Evolutionary conservation across 2,888 invertebrate species (phyloP).

Genomic region (Mesochorus sp.): DNA sequence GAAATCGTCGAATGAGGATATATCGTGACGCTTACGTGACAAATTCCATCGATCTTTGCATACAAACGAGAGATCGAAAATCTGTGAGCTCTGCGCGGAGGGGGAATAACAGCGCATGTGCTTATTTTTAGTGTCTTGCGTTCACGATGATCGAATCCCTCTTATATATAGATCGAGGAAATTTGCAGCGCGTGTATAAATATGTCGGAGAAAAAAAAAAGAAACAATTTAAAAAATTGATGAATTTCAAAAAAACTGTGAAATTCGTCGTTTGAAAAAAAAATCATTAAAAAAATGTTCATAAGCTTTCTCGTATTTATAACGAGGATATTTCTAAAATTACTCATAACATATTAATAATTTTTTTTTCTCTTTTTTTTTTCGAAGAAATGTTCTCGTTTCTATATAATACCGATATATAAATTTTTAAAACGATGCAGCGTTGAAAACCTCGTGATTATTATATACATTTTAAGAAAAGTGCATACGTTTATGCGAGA

Average conservation of each 20-base stretch:
- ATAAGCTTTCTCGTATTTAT: no score
- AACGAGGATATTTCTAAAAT: no score
- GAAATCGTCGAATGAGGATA: no score
- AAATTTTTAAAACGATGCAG: no score
- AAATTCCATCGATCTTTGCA: slow-evolving; percentile 57
- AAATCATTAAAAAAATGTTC: no score
- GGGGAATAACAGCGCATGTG: slow-evolving; percentile 66
- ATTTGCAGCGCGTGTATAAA: background rate
- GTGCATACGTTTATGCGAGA: slow-evolving; percentile 4
- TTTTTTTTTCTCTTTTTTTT: background rate
- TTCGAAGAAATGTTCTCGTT: background rate
- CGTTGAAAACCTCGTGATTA: slow-evolving; percentile 2
- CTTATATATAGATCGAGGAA: background rate
- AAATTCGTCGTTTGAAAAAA: no score
- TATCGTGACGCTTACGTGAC: slow-evolving; percentile 1
- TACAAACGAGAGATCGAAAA: slow-evolving; percentile 51
- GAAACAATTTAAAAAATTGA: background rate
- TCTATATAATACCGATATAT: no score
- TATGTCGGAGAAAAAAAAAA: background rate
- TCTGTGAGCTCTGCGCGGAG: slow-evolving; percentile 65
- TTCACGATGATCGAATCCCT: slow-evolving; percentile 46
- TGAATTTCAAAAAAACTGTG: no score
- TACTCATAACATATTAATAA: background rate
- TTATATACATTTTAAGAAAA: no score
- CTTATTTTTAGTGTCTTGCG: slow-evolving; percentile 65